Percentiles rank a stretch among this genome's conserved stretches.
Evolutionary conservation across 2,888 invertebrate genomes (phyloP).

Genomic region (Brenthis ino): DNA sequence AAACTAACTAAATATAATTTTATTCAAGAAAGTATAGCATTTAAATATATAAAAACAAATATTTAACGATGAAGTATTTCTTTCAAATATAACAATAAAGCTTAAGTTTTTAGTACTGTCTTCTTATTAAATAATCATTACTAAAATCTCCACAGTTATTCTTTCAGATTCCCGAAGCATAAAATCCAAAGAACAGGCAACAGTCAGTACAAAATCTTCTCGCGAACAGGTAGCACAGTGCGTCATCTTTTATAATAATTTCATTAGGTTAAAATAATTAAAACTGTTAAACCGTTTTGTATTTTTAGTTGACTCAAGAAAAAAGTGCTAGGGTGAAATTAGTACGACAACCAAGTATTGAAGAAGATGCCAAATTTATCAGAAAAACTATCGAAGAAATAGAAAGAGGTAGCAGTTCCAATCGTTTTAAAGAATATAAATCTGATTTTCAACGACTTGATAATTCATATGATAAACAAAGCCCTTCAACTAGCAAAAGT

Average conservation of each 20-base stretch:
- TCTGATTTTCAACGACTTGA: constrained; percentile 43
- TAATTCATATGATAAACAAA: constrained; percentile 40
- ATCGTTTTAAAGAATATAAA: constrained; percentile 56
- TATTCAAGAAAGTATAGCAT: too few relatives aligned
- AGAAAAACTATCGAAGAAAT: constrained; percentile 77
- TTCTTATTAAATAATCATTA: background rate
- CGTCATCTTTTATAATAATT: constrained; percentile 30
- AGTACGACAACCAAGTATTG: constrained; percentile 69
- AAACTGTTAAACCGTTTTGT: constrained; percentile 24
- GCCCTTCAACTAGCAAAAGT: constrained; percentile 54
- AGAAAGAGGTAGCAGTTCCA: constrained; percentile 65
- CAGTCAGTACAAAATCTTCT: constrained; percentile 55
- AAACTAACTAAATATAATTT: too few relatives aligned
- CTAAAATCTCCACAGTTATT: constrained; percentile 35
- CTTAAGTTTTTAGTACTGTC: background rate
- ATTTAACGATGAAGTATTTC: too few relatives aligned
- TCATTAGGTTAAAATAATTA: constrained; percentile 32
- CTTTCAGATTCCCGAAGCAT: constrained; percentile 59
- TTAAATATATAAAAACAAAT: too few relatives aligned
- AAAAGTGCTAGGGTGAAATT: constrained; percentile 57
- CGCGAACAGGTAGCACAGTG: constrained; percentile 65
- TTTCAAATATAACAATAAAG: too few relatives aligned
- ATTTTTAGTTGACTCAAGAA: constrained; percentile 44
- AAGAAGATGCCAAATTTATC: constrained; percentile 75
- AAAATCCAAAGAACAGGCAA: constrained; percentile 54